Percentiles rank a stretch among this genome's conserved stretches.
Evolutionary conservation across 2,888 invertebrate species (phyloP).

Genomic region (Polyommatus iphigenia): DNA sequence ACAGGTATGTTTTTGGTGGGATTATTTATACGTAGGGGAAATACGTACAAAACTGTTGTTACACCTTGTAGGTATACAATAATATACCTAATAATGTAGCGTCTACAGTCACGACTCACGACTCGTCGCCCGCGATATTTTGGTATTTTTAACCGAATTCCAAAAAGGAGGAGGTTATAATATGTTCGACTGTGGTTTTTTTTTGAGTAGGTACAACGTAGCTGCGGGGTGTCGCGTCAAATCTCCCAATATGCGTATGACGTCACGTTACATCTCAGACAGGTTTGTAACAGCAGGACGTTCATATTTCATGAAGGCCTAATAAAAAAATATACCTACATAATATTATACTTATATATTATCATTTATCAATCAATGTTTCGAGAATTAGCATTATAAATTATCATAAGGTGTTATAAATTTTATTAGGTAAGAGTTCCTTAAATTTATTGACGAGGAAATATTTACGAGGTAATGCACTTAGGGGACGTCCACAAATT

Average conservation of each 20-base stretch:
- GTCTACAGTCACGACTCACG: too few relatives aligned
- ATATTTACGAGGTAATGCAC: neutral
- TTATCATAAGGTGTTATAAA: neutral
- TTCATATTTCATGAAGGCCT: neutral
- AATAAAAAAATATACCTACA: neutral
- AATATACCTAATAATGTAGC: too few relatives aligned
- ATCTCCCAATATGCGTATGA: neutral
- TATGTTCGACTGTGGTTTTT: too few relatives aligned
- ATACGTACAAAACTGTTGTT: too few relatives aligned
- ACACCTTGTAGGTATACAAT: too few relatives aligned
- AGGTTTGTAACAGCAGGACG: neutral
- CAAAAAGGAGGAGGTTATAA: too few relatives aligned
- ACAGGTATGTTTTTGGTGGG: too few relatives aligned
- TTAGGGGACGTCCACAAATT: too few relatives aligned
- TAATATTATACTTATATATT: neutral
- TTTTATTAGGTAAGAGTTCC: neutral
- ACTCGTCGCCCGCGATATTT: too few relatives aligned
- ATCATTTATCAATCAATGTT: slow-evolving; percentile 1
- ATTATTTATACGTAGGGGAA: too few relatives aligned
- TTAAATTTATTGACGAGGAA: neutral
- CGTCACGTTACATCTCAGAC: neutral
- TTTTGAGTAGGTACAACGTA: neutral
- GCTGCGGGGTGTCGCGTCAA: neutral
- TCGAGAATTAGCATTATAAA: neutral
- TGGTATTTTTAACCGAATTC: too few relatives aligned